These are phyloP conservation scores for Synergus gifuensis DNA, from an alignment of 2,888 invertebrate species.

Conservation along the genomic window DNA sequence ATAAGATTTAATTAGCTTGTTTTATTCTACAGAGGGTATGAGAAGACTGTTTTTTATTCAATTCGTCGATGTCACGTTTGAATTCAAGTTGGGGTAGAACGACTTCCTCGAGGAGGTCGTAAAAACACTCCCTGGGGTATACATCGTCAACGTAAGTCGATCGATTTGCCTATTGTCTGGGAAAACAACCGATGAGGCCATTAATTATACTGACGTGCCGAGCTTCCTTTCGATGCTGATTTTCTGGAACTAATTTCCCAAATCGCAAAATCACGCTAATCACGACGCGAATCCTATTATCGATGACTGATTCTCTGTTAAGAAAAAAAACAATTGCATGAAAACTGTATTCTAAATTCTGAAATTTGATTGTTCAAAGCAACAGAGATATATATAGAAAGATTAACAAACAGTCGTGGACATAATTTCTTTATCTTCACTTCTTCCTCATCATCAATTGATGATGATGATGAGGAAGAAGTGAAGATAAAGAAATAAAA, in stretches of 20 bases:
- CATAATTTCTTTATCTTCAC: no score
- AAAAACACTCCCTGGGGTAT: slow-evolving; percentile 43
- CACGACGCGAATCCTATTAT: slow-evolving; percentile 13
- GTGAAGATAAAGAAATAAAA: neutral
- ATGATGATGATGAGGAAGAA: neutral
- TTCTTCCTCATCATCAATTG: no score
- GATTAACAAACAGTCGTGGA: no score
- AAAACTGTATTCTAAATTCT: neutral
- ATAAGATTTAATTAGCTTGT: neutral
- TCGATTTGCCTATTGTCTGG: slow-evolving; percentile 47
- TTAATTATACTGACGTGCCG: slow-evolving; percentile 49
- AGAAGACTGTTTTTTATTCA: neutral
- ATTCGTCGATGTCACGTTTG: neutral
- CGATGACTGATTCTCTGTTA: neutral
- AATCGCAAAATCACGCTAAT: slow-evolving; percentile 61
- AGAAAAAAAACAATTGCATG: neutral
- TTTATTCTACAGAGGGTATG: neutral
- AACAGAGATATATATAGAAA: no score
- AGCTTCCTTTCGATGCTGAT: slow-evolving; percentile 50
- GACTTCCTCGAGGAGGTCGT: slow-evolving; percentile 40
- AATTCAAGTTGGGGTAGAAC: slow-evolving; percentile 16
- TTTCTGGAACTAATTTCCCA: slow-evolving; percentile 56
- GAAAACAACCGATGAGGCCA: slow-evolving; percentile 46
- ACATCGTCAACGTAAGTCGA: slow-evolving; percentile 44
- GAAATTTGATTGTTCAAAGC: no score